These are phyloP conservation scores for Caracal caracal DNA, from an alignment of 2,113 vertebrate genomes.

Conservation along the genomic window DNA sequence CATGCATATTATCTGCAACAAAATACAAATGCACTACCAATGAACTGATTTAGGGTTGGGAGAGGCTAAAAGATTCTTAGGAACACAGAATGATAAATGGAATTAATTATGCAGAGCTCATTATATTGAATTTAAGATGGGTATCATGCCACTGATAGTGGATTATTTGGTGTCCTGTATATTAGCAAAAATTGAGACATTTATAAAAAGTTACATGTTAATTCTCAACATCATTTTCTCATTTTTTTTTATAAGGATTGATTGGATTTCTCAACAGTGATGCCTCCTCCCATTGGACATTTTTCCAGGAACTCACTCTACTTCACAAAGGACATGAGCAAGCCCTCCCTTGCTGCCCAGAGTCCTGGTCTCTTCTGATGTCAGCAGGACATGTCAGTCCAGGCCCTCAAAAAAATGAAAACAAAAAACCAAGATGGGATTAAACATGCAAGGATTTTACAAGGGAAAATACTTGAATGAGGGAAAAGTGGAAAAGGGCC, in stretches of 20 bases:
- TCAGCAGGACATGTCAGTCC: neutral
- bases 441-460: neutral
- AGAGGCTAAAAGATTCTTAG: neutral
- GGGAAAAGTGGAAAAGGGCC: neutral
- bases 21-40: neutral
- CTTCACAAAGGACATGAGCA: neutral
- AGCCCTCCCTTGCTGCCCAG: neutral
- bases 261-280: neutral
- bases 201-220: neutral
- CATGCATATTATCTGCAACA: neutral
- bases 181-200: conserved; percentile 44
- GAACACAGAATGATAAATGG: conserved; percentile 4
- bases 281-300: neutral
- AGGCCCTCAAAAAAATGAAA: neutral
- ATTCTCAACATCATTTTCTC: neutral
- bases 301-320: neutral
- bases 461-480: neutral
- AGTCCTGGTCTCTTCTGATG: neutral
- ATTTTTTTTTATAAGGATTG: neutral
- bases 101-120: conserved; percentile 31
- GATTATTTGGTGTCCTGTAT: neutral
- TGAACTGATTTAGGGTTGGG: neutral
- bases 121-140: conserved; percentile 9
- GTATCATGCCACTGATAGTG: neutral
- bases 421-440: neutral